Base-by-base conservation (phyloP, 2,113 vertebrate species). In the Scomber colias region DNA sequence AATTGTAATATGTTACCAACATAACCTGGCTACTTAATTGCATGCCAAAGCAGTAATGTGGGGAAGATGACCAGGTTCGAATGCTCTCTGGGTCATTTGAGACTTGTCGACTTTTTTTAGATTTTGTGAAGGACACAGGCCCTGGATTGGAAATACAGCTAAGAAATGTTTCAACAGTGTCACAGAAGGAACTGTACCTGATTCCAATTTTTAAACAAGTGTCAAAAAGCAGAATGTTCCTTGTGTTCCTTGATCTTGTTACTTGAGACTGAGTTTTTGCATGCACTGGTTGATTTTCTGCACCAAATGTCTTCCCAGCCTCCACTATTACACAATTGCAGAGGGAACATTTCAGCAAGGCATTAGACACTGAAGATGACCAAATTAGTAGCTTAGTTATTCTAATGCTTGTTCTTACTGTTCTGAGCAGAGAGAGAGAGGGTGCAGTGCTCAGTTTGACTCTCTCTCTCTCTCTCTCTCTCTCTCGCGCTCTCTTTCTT, bases 331-430 rank as follows among this genome's bases (percentile, higher is more conserved):
- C 55, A 57, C 55, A 44, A 45, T 12, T 15, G 40, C 59, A 59
- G 60, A 62, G 1, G 9, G 63, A 45, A 51, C 54, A 66, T 75
- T 53, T 59, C 27, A 19, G 49, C 11, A 30, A 48, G 53, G 24
- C 46, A 46, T 16, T 31, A 11, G 10, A 87, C 59, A 40, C n/a
- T 79, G 27, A 75, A 46, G 30, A 71, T 35, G 24, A 62, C 71
- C 63, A 79, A 48, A 74, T 73, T 79, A 73, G 62, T 16, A 21
- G 70, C 65, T 54, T 11, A 45, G 40, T 64, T 78, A 59, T 79
- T 76, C 21, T 68, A n/a, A 76, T 15, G 21, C 27, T 40, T 57
- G 61, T 44, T 61, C 53, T 21, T 24, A 7, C 48, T 57, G 56
- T 35, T 62, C 61, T 65, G 56, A 75, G 27, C 57, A 9, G 35